Evolutionary conservation across 1,140 invertebrate species (phyloP).

Genomic region (Drosophila virilis): DNA sequence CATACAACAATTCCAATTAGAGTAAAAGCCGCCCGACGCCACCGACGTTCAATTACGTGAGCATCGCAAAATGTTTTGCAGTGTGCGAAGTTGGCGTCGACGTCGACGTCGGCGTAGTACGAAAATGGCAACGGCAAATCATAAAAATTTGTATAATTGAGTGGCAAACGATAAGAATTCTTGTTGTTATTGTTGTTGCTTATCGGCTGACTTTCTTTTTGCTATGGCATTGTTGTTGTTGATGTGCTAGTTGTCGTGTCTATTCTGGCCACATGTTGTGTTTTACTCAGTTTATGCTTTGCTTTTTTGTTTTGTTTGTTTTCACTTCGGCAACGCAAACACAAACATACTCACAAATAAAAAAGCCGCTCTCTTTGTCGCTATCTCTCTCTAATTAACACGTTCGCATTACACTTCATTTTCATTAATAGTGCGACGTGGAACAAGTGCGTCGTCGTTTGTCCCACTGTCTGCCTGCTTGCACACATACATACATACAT

Average conservation of each 20-base stretch:
- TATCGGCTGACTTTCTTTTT: conserved; percentile 54
- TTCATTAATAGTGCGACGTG: conserved; percentile 69
- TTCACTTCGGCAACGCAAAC: conserved; percentile 35
- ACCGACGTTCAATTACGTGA: conserved; percentile 63
- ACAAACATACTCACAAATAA: conserved; percentile 14
- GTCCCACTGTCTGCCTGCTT: conserved; percentile 14
- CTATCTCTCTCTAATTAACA: conserved; percentile 59
- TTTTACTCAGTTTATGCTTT: conserved; percentile 24
- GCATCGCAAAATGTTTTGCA: conserved; percentile 35
- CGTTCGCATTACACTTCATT: conserved; percentile 71
- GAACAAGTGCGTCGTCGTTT: conserved; percentile 43
- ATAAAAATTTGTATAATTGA: conserved; percentile 64
- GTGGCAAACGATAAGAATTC: conserved; percentile 68
- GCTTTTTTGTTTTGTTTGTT: conserved; percentile 49
- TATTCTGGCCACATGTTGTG: conserved; percentile 37
- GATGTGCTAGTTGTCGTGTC: conserved; percentile 13
- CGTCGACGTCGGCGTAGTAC: conserved; percentile 6
- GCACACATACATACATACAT: not conserved
- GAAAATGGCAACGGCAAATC: conserved; percentile 42
- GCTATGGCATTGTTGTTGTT: conserved; percentile 17
- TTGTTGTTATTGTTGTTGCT: conserved; percentile 32
- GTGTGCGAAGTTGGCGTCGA: conserved; percentile 8
- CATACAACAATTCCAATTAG: conserved; percentile 76
- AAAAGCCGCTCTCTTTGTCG: conserved; percentile 17
- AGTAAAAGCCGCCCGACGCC: conserved; percentile 51